These are phyloP conservation scores for Globodera rostochiensis DNA, from an alignment of 1,140 invertebrate genomes.

Conservation along the genomic window DNA sequence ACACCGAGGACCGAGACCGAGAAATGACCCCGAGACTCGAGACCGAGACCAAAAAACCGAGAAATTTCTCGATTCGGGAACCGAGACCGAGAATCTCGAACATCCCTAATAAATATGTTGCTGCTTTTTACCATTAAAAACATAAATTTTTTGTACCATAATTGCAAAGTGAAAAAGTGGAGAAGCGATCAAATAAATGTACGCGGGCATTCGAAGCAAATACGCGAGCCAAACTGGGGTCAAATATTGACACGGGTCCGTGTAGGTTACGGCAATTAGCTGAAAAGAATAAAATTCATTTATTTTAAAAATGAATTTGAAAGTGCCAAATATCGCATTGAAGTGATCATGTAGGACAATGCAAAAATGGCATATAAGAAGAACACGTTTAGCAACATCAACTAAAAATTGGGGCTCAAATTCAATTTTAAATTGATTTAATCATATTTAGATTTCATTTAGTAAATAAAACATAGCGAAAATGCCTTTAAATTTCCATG, in stretches of 20 bases:
- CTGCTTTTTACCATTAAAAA: background rate
- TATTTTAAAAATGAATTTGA: background rate
- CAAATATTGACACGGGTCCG: slow-evolving; percentile 6
- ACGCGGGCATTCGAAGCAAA: slow-evolving; percentile 7
- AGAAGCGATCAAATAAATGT: slow-evolving; percentile 4
- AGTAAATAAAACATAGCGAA: too few relatives aligned
- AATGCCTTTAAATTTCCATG: background rate
- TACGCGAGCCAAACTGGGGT: slow-evolving; percentile 7
- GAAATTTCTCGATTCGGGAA: too few relatives aligned
- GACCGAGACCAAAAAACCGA: too few relatives aligned
- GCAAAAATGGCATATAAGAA: slow-evolving; percentile 22
- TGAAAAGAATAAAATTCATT: background rate
- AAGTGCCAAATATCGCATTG: slow-evolving; percentile 8
- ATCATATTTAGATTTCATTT: too few relatives aligned
- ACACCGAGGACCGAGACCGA: too few relatives aligned
- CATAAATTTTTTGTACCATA: background rate
- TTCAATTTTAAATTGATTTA: background rate
- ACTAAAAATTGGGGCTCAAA: background rate
- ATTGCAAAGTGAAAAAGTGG: slow-evolving; percentile 20
- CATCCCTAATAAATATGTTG: too few relatives aligned
- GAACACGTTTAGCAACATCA: slow-evolving; percentile 2
- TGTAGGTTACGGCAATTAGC: background rate
- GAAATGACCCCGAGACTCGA: too few relatives aligned
- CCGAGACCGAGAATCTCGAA: too few relatives aligned
- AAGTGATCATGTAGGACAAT: slow-evolving; percentile 13